Conservation (phyloP, 2,113 vertebrate genomes). For the Marcusenius ussheri region DNA sequence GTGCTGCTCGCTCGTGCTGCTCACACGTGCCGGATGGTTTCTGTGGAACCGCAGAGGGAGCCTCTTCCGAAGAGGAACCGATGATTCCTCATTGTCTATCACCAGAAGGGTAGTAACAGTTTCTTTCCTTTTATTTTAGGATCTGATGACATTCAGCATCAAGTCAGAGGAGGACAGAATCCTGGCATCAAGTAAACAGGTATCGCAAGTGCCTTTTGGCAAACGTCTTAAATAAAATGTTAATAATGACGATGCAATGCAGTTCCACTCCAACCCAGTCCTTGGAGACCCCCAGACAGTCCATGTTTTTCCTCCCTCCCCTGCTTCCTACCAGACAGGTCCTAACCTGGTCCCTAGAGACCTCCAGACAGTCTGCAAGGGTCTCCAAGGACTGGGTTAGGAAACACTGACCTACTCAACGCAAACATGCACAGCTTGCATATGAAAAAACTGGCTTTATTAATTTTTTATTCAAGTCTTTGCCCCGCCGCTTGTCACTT, state of each 20-base stretch:
- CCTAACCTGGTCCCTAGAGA: no score
- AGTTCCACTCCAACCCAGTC: background rate
- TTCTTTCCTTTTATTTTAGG: conserved; percentile 55
- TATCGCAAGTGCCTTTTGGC: conserved; percentile 40
- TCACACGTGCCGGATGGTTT: background rate
- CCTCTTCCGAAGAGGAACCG: background rate
- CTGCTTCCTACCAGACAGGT: no score
- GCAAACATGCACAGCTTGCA: background rate
- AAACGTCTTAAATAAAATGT: background rate
- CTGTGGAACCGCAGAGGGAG: background rate
- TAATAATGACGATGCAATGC: background rate
- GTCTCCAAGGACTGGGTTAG: background rate
- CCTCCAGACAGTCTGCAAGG: no score
- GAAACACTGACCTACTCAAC: background rate
- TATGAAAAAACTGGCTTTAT: background rate
- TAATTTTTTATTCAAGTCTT: background rate
- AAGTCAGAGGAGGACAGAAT: conserved; percentile 74
- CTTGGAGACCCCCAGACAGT: background rate
- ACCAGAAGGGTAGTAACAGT: no score
- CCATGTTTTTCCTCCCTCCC: no score
- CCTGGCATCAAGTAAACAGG: conserved; percentile 76
- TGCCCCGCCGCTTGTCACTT: background rate
- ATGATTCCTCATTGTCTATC: background rate
- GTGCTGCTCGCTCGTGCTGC: background rate
- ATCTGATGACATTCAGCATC: conserved; percentile 77